Evolutionary conservation across 2,113 vertebrate species (phyloP), one percentile per base, ranked within the genome.

Genomic region (Burhinus bistriatus): DNA sequence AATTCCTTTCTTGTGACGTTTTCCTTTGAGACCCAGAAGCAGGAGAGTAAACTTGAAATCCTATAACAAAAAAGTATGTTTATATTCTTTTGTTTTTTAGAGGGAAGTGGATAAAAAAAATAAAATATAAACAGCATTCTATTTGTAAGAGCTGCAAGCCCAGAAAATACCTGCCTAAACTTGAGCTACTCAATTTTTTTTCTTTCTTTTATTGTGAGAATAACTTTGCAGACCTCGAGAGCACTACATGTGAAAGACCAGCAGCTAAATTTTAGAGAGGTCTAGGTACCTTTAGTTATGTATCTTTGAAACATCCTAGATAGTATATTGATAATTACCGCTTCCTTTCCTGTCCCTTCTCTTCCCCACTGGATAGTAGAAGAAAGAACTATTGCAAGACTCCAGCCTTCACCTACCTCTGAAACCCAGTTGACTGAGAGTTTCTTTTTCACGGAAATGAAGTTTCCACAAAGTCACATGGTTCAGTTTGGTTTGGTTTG

Each of bases 41-140:
- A 78, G 75, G 62, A 97, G 90, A 92, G n/a, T 95, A 97, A 97
- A 97, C 90, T 95, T 94, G 83, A 97, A 96, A 95, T 11, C 40
- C 69, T 95, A 15, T 86, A 90, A 90, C 75, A 94, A 94, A 95
- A 95, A 95, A 83, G 29, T 14, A 19, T 93, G 72, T 88, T 86
- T 96, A 68, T 89, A 91, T 95, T 92, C 87, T 86, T 96, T 90
- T 89, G 42, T 2, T 83, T 94, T 94, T 93, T 73, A 88, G 84
- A 80, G 64, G 29, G 26, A 94, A 92, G 59, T 58, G 22, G n/a
- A 71, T 80, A 30, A 75, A 12, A 86, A 58, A 47, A 1, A 3
- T 15, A 81, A 26, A 15, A 36, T 1, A 80, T 51, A 87, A 89
- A 59, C 64, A 85, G 2, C 9, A 38, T 87, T 91, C 54, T 65